Percentiles rank a stretch among this genome's conserved stretches.
These are phyloP conservation scores for Piezodorus guildinii DNA, from an alignment of 1,140 invertebrate species.

Conservation along the genomic window DNA sequence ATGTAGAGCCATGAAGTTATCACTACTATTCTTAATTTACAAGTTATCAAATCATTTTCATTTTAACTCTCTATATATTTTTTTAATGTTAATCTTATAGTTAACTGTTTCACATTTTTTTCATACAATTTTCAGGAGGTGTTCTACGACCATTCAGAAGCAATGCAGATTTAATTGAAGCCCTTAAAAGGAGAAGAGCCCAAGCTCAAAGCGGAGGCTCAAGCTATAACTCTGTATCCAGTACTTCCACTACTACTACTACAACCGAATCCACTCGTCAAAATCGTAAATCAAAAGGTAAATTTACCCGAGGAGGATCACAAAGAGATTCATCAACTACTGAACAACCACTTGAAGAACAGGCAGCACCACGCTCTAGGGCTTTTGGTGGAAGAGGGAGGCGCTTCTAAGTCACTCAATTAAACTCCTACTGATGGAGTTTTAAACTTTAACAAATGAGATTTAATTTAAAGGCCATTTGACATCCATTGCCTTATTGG, in stretches of 20 bases:
- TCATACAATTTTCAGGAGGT: slow-evolving; percentile 15
- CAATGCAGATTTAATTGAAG: slow-evolving; percentile 26
- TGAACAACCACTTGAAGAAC: not conserved
- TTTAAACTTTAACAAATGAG: too few species aligned
- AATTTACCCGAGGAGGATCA: not conserved
- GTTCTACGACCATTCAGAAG: slow-evolving; percentile 25
- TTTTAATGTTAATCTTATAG: too few species aligned
- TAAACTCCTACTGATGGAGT: not conserved
- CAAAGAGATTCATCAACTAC: not conserved
- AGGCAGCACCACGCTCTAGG: not conserved
- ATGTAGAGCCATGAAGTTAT: too few species aligned
- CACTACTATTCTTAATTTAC: too few species aligned
- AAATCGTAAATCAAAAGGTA: not conserved
- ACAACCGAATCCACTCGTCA: not conserved
- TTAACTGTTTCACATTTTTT: too few species aligned
- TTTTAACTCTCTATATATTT: too few species aligned
- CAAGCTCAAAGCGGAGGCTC: not conserved
- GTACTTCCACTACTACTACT: not conserved
- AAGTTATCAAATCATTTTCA: too few species aligned
- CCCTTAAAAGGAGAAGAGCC: slow-evolving; percentile 23
- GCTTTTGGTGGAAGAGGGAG: not conserved
- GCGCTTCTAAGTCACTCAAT: not conserved
- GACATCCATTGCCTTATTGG: too few species aligned
- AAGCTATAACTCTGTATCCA: not conserved
- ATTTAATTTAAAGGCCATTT: too few species aligned